Evolutionary conservation across 2,113 vertebrate species (phyloP), one percentile per base, ranked within the genome.

Genomic region (Pteronura brasiliensis): DNA sequence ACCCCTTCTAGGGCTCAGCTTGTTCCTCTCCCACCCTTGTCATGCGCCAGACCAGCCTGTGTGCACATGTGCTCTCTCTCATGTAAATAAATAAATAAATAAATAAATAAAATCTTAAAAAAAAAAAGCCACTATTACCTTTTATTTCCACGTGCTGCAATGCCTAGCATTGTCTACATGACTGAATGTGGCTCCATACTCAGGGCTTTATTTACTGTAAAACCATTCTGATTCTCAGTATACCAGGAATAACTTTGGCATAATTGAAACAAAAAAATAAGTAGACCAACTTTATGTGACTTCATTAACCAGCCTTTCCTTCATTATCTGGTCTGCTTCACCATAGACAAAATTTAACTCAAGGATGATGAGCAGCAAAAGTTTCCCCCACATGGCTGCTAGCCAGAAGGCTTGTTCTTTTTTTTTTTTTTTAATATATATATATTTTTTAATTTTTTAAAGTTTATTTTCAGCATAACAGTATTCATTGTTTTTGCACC

Each of bases 361-460:
- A 69, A 90, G 36, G 72, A 88, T 82, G 49, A 83, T 83, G 39
- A 90, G 82, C 85, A 96, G n/a, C 25, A 92, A 90, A 69, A 95
- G 92, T 97, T 98, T 94, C 82, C 95, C 93, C 85, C 95, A 93
- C 86, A 91, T 67, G 92, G 92, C 97, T 0, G 11, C 86, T 92
- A 97, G 93, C 82, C 97, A 97, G 47, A 71, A 86, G 0, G 1
- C 52, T 31, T 96, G 79, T 14, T 97, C 80, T 88, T 65, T 42
- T 42, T 5, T 42, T 42, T 42, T 42, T 39, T 39, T 39, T 39
- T 39, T 39, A 39, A 42, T 42, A 42, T 42, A 42, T 42, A 42
- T 42, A 42, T 42, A 42, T 42, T 42, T 42, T 42, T 42, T 42
- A 6, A 42, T 6, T 42, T 42, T 42, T 42, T 42, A 4, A 42